Percentiles rank a stretch among this genome's conserved stretches.
phyloP scores from a whole-genome alignment of 2,888 invertebrate species.

The Hipparchia sbordonii region DNA sequence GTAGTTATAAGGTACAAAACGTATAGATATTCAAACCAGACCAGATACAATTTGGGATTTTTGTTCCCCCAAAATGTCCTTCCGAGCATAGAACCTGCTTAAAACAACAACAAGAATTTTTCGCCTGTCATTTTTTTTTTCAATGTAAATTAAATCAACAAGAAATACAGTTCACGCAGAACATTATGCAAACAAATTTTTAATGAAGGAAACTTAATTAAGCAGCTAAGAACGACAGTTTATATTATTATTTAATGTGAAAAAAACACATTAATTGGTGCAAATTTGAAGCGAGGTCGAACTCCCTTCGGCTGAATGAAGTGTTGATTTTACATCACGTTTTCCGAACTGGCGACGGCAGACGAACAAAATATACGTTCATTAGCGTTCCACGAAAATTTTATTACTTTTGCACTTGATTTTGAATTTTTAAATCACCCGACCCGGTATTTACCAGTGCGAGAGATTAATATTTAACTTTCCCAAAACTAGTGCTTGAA shows the following conservation, averaged over 20 bases:
- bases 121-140: too few species aligned
- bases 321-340: slow-evolving; percentile 66
- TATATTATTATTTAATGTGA: slow-evolving; percentile 44
- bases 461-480: too few species aligned
- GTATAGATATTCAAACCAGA: too few species aligned
- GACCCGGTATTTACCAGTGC: not conserved
- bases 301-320: slow-evolving; percentile 44
- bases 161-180: not conserved
- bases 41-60: too few species aligned
- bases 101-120: too few species aligned
- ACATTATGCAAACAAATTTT: not conserved
- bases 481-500: too few species aligned
- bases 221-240: slow-evolving; percentile 43
- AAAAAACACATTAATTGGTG: slow-evolving; percentile 67
- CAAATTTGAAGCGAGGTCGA: slow-evolving; percentile 60
- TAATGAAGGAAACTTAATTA: slow-evolving; percentile 42
- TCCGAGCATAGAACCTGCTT: too few species aligned
- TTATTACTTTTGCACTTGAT: slow-evolving; percentile 73
- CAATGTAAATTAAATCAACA: not conserved
- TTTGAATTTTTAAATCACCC: slow-evolving; percentile 61
- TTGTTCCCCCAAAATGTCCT: too few species aligned
- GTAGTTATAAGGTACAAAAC: too few species aligned
- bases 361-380: slow-evolving; percentile 80
- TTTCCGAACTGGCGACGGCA: slow-evolving; percentile 51
- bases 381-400: slow-evolving; percentile 74